Conservation (phyloP, 2,113 vertebrate genomes). For the Oostethus manadensis region DNA sequence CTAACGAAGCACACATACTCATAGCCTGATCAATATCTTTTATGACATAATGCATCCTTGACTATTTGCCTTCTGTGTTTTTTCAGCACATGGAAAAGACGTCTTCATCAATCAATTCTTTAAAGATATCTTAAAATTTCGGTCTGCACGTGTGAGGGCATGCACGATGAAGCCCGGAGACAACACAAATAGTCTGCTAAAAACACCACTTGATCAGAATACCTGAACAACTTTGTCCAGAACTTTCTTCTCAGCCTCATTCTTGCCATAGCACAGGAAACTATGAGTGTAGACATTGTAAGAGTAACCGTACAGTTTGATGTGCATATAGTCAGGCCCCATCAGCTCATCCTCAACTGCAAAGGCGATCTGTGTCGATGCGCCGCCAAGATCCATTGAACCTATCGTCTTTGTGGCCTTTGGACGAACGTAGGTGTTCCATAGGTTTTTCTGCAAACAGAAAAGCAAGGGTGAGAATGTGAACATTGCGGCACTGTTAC, state of each 20-base stretch:
- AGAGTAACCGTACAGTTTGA: slow-evolving; percentile 84
- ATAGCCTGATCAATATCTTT: slow-evolving; percentile 55
- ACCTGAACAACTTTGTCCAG: slow-evolving; percentile 79
- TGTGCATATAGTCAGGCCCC: slow-evolving; percentile 55
- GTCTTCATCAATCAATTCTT: slow-evolving; percentile 38
- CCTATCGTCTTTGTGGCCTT: slow-evolving; percentile 76
- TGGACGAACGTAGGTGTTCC: slow-evolving; percentile 79
- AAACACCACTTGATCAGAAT: background rate
- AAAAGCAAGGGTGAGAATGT: background rate
- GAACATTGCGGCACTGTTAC: background rate
- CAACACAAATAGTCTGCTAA: background rate
- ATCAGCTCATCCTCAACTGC: slow-evolving; percentile 40
- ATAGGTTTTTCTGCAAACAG: slow-evolving; percentile 77
- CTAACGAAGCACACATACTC: slow-evolving; percentile 21
- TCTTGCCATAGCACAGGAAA: slow-evolving; percentile 89
- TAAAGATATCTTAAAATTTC: slow-evolving; percentile 43
- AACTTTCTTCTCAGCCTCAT: slow-evolving; percentile 84
- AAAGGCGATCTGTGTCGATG: slow-evolving; percentile 93
- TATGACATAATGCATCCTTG: slow-evolving; percentile 63
- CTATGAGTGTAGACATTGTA: slow-evolving; percentile 90
- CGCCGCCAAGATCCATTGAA: slow-evolving; percentile 91
- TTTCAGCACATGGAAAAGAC: slow-evolving; percentile 14
- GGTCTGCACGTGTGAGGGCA: slow-evolving; percentile 1
- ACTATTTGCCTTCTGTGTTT: slow-evolving; percentile 35
- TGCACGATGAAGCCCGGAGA: background rate